Evolutionary conservation across 2,113 vertebrate species (phyloP).

Genomic region (Percopsis transmontana): DNA sequence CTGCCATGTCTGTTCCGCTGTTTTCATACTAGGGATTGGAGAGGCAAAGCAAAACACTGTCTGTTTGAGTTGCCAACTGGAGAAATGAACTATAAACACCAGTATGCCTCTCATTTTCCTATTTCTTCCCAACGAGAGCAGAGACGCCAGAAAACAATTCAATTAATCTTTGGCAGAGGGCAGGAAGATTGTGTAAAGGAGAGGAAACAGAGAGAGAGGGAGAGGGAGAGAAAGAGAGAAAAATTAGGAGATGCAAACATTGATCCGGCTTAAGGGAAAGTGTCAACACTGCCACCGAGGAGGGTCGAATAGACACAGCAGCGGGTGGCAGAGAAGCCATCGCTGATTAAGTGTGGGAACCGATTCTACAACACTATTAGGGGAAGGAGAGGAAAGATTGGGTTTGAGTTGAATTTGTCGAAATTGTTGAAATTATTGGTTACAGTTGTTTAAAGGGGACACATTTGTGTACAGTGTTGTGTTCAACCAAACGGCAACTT

Average conservation of each 20-base stretch:
- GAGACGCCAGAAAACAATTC: conserved; percentile 63
- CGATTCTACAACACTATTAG: conserved; percentile 46
- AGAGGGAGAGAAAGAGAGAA: background rate
- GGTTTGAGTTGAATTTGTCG: conserved; percentile 14
- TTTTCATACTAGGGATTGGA: conserved; percentile 42
- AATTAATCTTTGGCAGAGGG: conserved; percentile 53
- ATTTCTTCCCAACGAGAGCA: conserved; percentile 41
- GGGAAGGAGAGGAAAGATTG: conserved; percentile 19
- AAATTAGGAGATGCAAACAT: conserved; percentile 43
- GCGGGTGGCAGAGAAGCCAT: conserved; percentile 10
- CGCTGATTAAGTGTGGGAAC: conserved; percentile 35
- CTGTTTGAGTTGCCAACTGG: conserved; percentile 45
- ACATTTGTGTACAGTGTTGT: no score
- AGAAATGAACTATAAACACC: conserved; percentile 55
- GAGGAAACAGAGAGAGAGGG: conserved; percentile 7
- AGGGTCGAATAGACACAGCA: conserved; percentile 37
- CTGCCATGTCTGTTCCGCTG: conserved; percentile 26
- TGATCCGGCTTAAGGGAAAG: conserved; percentile 3
- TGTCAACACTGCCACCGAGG: conserved; percentile 19
- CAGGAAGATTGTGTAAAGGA: conserved; percentile 32
- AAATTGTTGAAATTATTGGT: no score
- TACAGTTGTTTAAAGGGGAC: no score
- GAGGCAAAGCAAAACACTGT: conserved; percentile 41
- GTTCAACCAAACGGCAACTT: no score
- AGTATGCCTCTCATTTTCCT: conserved; percentile 24